These are phyloP conservation scores for Agrochola circellaris DNA, from an alignment of 2,888 invertebrate species.

Conservation along the genomic window DNA sequence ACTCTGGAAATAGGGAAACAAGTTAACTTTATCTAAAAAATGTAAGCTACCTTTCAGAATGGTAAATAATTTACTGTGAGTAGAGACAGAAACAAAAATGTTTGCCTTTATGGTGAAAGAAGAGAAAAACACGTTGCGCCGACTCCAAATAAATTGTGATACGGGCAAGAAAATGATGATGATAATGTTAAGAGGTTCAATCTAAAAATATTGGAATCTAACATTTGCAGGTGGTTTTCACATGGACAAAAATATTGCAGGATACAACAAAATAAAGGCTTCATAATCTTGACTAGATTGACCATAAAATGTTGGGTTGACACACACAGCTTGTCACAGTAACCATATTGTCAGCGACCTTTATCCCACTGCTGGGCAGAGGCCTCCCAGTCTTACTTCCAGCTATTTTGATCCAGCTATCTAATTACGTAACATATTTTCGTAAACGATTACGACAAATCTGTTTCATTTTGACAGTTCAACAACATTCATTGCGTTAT, in stretches of 20 bases:
- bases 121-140: too few relatives aligned
- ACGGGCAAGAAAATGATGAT: too few relatives aligned
- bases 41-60: background rate
- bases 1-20: constrained; percentile 57
- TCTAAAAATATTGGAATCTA: background rate
- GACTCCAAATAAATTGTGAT: too few relatives aligned
- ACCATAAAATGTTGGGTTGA: background rate
- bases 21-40: background rate
- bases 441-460: too few relatives aligned
- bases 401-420: background rate
- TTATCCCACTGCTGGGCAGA: background rate
- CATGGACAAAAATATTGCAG: background rate
- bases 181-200: background rate
- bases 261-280: too few relatives aligned
- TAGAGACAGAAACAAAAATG: background rate
- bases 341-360: background rate
- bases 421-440: too few relatives aligned
- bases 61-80: background rate
- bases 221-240: background rate
- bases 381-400: background rate
- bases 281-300: background rate
- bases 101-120: background rate
- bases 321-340: background rate
- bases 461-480: too few relatives aligned
- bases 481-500: too few relatives aligned